A percentile compares a stretch with the other conserved stretches of the same genome.
phyloP scores from a whole-genome alignment of 2,888 invertebrate genomes.

The Ceramica pisi region DNA sequence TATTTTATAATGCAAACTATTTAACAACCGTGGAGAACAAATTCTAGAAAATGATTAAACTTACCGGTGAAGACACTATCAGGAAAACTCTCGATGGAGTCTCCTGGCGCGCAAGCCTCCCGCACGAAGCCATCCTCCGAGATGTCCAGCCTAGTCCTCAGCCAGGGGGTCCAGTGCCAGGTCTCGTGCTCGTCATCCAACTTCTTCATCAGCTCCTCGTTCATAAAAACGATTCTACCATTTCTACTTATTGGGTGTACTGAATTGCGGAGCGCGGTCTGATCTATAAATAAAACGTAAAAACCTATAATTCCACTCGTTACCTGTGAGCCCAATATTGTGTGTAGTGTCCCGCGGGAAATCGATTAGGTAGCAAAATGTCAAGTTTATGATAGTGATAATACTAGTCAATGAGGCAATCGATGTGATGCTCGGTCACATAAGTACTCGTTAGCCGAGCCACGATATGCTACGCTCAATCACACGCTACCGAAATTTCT shows the following conservation, averaged over 20 bases:
- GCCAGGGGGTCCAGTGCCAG: constrained; percentile 88
- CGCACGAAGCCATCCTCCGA: constrained; percentile 72
- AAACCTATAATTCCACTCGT: constrained; percentile 11
- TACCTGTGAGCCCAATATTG: constrained; percentile 9
- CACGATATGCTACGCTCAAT: constrained; percentile 25
- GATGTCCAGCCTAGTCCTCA: constrained; percentile 79
- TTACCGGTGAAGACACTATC: constrained; percentile 83
- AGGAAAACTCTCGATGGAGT: constrained; percentile 91
- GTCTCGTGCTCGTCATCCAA: constrained; percentile 76
- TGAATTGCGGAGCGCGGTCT: constrained; percentile 58
- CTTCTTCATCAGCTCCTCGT: constrained; percentile 76
- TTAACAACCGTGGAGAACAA: neutral
- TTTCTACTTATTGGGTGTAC: constrained; percentile 71
- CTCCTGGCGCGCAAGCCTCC: constrained; percentile 71
- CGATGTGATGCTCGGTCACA: constrained; percentile 29
- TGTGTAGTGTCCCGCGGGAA: constrained; percentile 24
- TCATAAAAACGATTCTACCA: constrained; percentile 79
- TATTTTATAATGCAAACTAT: neutral
- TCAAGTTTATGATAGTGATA: constrained; percentile 37
- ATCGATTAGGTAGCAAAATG: constrained; percentile 41
- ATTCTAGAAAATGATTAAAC: constrained; percentile 12
- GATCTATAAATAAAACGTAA: constrained; percentile 70
- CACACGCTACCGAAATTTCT: constrained; percentile 8
- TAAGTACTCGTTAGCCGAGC: neutral
- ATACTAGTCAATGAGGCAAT: constrained; percentile 30